Evolutionary conservation across 1,140 invertebrate genomes (phyloP).

Genomic region (Cephus cinctus): DNA sequence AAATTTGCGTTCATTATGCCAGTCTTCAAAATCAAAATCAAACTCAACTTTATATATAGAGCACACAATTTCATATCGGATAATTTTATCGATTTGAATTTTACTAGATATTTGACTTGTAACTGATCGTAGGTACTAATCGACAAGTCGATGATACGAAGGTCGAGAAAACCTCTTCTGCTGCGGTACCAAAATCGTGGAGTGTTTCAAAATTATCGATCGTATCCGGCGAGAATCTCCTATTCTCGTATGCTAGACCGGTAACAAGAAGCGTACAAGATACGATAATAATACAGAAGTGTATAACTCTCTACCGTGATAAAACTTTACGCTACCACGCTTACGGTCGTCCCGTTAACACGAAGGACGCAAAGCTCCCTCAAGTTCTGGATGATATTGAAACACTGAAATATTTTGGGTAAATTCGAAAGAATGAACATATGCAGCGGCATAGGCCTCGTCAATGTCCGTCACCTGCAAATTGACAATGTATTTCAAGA

Average conservation of each 20-base stretch:
- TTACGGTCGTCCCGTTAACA: background rate
- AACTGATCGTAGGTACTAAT: too few species aligned
- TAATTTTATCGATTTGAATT: too few species aligned
- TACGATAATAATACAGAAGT: background rate
- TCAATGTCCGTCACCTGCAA: constrained; percentile 1
- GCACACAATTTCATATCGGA: too few species aligned
- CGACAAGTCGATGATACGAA: background rate
- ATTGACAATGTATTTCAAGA: background rate
- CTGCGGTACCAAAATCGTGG: constrained; percentile 1
- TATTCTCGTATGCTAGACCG: background rate
- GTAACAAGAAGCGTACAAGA: background rate
- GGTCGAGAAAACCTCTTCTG: background rate
- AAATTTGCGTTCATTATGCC: too few species aligned
- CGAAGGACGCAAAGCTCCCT: background rate
- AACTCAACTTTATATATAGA: too few species aligned
- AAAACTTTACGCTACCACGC: constrained; percentile 5
- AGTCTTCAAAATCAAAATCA: too few species aligned
- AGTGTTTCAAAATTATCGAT: constrained; percentile 4
- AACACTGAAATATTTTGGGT: background rate
- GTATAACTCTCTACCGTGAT: constrained; percentile 1
- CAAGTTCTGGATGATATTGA: background rate
- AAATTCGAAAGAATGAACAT: constrained; percentile 1
- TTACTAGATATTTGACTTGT: too few species aligned
- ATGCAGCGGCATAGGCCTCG: constrained; percentile 2
- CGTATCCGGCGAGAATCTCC: background rate